Evolutionary conservation across 2,113 vertebrate genomes (phyloP), one percentile per base, ranked within the genome.

Genomic region (Anseranas semipalmata): DNA sequence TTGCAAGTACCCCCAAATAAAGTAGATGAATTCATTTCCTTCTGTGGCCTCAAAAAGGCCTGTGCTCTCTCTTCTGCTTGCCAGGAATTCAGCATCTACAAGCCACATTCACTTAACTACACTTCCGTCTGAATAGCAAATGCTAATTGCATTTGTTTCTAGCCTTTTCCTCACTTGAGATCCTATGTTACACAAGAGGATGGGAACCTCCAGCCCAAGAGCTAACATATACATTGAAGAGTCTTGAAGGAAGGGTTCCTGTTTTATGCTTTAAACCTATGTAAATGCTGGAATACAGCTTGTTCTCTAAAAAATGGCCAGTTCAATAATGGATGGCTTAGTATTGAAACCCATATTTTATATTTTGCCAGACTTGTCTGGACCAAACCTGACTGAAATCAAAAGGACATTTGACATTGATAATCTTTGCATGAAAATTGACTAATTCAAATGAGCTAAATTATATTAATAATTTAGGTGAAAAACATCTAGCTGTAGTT

Each of bases 1-100:
- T 95, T 95, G 63, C 32, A 91, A 92, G 62, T 63, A 75, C 19
- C 55, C 65, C 96, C 60, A 71, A 88, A 92, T 94, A 93, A 93
- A 89, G 86, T 75, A 95, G 85, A 96, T 60, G 46, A 93, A 85
- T 77, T 77, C 1, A 82, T 80, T 95, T 92, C 45, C 72, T 60
- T 83, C 59, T 46, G 43, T 63, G 74, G 41, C 67, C 79, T 96
- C 46, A 77, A 32, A 76, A 56, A 89, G 62, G 87, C n/a, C 55
- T 39, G 11, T 46, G 22, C 45, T 90, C 14, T 92, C 60, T 73
- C 45, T 62, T 46, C 65, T 82, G 50, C 68, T 82, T 37, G 78
- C 73, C 72, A n/a, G 43, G 90, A 95, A 89, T 83, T 90, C 75
- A 56, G 46, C 48, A 59, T 74, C 50, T 56, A 63, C 55, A 83